Percentiles rank a stretch among this genome's conserved stretches.
phyloP scores from a whole-genome alignment of 2,113 vertebrate species.

The Monarcha castaneiventris region DNA sequence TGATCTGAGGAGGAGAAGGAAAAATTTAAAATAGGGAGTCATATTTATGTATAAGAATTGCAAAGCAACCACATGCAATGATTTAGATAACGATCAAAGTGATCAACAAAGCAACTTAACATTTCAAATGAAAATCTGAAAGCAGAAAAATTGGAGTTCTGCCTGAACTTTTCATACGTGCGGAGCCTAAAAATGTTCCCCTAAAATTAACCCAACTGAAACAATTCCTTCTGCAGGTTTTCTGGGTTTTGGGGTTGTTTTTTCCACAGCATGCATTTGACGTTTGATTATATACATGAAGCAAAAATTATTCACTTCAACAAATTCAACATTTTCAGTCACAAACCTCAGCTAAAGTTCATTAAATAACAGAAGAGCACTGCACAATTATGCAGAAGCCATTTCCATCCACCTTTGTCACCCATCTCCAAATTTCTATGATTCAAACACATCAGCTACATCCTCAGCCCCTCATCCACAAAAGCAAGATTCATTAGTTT shows the following conservation, averaged over 20 bases:
- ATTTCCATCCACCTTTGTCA: neutral
- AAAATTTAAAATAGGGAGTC: neutral
- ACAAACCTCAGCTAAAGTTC: neutral
- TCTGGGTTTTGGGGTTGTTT: neutral
- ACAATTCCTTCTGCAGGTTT: neutral
- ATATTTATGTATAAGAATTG: neutral
- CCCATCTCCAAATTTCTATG: neutral
- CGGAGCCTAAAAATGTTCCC: neutral
- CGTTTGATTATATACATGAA: neutral
- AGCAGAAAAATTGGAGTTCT: neutral
- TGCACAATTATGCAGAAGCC: neutral
- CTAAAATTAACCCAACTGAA: neutral
- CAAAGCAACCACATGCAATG: neutral
- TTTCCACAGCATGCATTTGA: neutral
- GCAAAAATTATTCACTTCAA: neutral
- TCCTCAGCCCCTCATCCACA: neutral
- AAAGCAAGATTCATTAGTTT: neutral
- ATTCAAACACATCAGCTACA: neutral
- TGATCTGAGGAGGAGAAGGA: conserved; percentile 77
- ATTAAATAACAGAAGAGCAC: neutral
- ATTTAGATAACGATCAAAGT: neutral
- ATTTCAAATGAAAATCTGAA: neutral
- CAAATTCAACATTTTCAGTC: neutral
- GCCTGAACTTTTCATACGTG: neutral
- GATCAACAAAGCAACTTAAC: neutral